These are phyloP conservation scores for Meta bourneti DNA, from an alignment of 2,888 invertebrate species.

Conservation along the genomic window DNA sequence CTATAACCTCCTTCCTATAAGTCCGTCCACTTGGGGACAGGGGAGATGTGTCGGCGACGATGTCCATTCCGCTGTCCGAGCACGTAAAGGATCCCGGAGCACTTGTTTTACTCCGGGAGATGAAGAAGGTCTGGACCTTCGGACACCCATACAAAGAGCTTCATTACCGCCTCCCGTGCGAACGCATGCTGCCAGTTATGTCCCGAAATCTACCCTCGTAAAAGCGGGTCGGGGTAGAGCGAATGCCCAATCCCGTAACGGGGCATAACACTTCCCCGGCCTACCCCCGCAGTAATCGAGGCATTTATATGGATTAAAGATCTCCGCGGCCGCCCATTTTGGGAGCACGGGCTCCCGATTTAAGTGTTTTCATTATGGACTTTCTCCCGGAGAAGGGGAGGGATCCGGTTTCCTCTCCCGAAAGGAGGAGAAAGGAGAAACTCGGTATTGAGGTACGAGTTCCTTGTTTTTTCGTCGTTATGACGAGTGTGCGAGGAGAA, in stretches of 20 bases:
- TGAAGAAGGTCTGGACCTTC: slow-evolving; percentile 44
- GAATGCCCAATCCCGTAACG: slow-evolving; percentile 57
- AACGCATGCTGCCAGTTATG: slow-evolving; percentile 66
- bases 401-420: not conserved
- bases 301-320: slow-evolving; percentile 76
- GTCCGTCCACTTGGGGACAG: slow-evolving; percentile 29
- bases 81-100: slow-evolving; percentile 70
- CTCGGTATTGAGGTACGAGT: slow-evolving; percentile 18
- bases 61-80: slow-evolving; percentile 72
- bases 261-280: slow-evolving; percentile 23
- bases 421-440: slow-evolving; percentile 30
- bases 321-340: slow-evolving; percentile 63
- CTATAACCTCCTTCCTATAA: slow-evolving; percentile 49
- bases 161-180: slow-evolving; percentile 65
- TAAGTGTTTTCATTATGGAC: slow-evolving; percentile 75
- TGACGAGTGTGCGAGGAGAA: slow-evolving; percentile 26
- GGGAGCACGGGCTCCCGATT: slow-evolving; percentile 66
- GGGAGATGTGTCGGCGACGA: slow-evolving; percentile 27
- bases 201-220: slow-evolving; percentile 68
- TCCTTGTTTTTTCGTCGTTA: slow-evolving; percentile 33
- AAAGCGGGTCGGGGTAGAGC: slow-evolving; percentile 54
- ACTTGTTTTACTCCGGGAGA: slow-evolving; percentile 70
- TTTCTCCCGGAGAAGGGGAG: slow-evolving; percentile 17
- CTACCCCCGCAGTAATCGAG: slow-evolving; percentile 68
- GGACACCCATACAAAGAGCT: slow-evolving; percentile 75